Percentiles rank a stretch among this genome's conserved stretches.
These are phyloP conservation scores for Pristionchus maxplancki DNA, from an alignment of 2,888 invertebrate species.

Conservation along the genomic window DNA sequence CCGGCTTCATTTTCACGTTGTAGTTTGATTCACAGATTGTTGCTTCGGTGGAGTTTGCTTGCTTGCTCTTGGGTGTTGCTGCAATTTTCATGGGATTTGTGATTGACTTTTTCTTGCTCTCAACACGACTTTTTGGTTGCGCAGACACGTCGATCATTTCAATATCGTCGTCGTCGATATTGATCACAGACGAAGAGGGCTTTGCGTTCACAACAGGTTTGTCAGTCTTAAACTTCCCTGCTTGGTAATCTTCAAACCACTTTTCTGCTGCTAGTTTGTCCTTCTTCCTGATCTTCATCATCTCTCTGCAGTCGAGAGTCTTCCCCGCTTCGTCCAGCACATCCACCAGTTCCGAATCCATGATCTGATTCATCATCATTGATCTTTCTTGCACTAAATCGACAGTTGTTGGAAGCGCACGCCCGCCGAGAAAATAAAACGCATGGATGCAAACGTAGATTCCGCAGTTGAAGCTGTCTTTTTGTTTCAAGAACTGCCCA, in stretches of 20 bases:
- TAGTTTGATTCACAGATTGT: background rate
- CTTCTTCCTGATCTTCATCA: background rate
- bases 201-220: too few species aligned
- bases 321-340: background rate
- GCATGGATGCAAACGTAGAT: constrained; percentile 8
- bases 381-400: background rate
- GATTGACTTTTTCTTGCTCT: background rate
- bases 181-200: background rate
- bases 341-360: background rate
- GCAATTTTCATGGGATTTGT: background rate
- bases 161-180: background rate
- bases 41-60: background rate
- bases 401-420: background rate
- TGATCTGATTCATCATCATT: background rate
- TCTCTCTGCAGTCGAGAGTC: background rate
- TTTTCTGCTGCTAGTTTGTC: background rate
- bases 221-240: too few species aligned
- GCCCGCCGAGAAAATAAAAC: background rate
- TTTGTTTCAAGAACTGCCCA: background rate
- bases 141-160: background rate
- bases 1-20: background rate
- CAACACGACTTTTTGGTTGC: too few species aligned
- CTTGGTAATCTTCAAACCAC: background rate
- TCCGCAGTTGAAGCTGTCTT: background rate
- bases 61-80: too few species aligned